phyloP scores from a whole-genome alignment of 1,140 invertebrate genomes.

The Conus ventricosus region DNA sequence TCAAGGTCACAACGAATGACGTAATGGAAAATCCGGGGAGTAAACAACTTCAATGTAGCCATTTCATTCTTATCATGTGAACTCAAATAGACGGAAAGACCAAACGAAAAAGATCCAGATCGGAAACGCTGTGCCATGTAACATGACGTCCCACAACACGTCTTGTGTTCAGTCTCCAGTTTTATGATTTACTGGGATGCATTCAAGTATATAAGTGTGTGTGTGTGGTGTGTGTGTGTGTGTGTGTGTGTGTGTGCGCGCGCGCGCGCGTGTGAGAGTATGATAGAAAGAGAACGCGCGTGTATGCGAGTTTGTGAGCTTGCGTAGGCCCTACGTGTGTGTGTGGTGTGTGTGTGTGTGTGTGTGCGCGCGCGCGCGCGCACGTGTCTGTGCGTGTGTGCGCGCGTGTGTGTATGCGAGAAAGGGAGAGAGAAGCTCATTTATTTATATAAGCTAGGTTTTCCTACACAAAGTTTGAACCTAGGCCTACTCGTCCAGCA shows the following conservation, averaged over 20 bases:
- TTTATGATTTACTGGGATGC: neutral
- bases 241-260: neutral
- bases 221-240: constrained; percentile 5
- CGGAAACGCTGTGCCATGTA: too few relatives aligned
- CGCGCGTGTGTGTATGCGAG: neutral
- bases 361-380: neutral
- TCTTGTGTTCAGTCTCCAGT: too few relatives aligned
- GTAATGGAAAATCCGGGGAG: too few relatives aligned
- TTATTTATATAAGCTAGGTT: too few relatives aligned
- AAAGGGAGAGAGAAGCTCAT: neutral
- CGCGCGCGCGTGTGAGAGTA: neutral
- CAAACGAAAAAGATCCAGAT: too few relatives aligned
- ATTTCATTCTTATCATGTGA: too few relatives aligned
- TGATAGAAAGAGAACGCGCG: neutral
- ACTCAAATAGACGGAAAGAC: too few relatives aligned
- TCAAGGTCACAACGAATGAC: too few relatives aligned
- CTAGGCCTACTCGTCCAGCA: too few relatives aligned
- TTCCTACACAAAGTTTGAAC: too few relatives aligned
- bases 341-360: neutral
- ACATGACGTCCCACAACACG: too few relatives aligned
- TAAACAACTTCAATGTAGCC: too few relatives aligned
- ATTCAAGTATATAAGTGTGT: neutral
- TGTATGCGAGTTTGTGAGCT: neutral
- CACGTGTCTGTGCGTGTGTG: neutral
- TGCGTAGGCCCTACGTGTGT: neutral